phyloP scores from a whole-genome alignment of 2,888 invertebrate species.

The Drosophila incognita region DNA sequence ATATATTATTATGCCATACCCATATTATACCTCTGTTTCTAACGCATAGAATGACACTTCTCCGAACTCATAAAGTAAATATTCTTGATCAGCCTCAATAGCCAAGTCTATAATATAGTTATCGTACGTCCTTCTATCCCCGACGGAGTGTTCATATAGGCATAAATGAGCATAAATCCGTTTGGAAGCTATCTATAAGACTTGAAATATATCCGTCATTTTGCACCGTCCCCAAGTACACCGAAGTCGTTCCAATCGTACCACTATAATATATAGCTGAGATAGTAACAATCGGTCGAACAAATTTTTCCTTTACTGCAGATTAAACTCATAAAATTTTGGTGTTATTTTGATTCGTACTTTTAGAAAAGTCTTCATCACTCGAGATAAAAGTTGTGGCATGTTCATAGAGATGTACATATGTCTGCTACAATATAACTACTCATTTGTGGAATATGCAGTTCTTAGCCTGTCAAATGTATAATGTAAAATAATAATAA shows the following conservation, averaged over 20 bases:
- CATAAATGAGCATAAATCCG: not conserved
- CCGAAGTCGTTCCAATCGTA: not conserved
- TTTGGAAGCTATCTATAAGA: not conserved
- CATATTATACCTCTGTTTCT: accelerated
- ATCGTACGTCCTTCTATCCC: not conserved
- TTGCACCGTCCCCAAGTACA: not conserved
- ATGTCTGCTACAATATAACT: not conserved
- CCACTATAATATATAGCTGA: accelerated
- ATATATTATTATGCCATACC: not conserved
- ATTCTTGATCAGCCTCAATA: not conserved
- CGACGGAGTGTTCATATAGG: not conserved
- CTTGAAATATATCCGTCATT: not conserved
- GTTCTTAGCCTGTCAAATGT: not conserved
- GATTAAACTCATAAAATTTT: not conserved
- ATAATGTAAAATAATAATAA: not conserved
- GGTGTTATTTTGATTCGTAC: not conserved
- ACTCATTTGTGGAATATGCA: not conserved
- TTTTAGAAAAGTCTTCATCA: not conserved
- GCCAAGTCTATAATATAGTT: not conserved
- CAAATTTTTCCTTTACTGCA: too few species aligned
- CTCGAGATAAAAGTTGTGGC: not conserved
- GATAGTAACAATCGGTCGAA: accelerated
- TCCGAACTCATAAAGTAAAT: not conserved
- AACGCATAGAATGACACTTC: not conserved
- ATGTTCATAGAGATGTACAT: too few species aligned